phyloP scores from a whole-genome alignment of 1,140 invertebrate genomes.

The Tetramorium simillimum region DNA sequence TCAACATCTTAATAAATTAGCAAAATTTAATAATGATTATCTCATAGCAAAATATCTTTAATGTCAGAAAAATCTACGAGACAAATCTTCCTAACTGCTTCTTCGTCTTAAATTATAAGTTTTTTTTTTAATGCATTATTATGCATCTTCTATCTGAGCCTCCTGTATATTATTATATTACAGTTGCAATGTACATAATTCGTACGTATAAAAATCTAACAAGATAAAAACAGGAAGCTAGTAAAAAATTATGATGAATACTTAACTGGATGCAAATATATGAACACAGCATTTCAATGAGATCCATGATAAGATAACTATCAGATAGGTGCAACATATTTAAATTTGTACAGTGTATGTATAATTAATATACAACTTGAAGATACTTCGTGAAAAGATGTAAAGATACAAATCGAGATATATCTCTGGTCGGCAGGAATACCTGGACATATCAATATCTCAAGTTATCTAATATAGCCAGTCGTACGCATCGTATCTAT shows the following conservation, averaged over 20 bases:
- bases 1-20: background rate
- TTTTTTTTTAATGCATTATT: slow-evolving; percentile 3
- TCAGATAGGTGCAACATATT: background rate
- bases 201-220: slow-evolving; percentile 24
- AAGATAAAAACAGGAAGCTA: background rate
- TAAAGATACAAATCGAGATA: slow-evolving; percentile 5
- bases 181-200: slow-evolving; percentile 37
- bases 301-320: slow-evolving; percentile 16
- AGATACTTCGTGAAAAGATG: slow-evolving; percentile 16
- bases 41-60: background rate
- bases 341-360: background rate
- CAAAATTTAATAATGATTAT: background rate
- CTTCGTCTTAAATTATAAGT: slow-evolving; percentile 26
- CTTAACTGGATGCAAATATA: background rate
- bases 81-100: slow-evolving; percentile 47
- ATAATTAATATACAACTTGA: background rate
- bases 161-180: background rate
- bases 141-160: slow-evolving; percentile 11
- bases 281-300: slow-evolving; percentile 1
- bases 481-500: too few species aligned
- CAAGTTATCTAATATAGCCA: too few species aligned
- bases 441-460: too few species aligned
- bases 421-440: background rate
- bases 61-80: background rate
- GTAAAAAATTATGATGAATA: slow-evolving; percentile 1